Evolutionary conservation across 2,113 vertebrate genomes (phyloP).

Genomic region (Zosterops pallidus): DNA sequence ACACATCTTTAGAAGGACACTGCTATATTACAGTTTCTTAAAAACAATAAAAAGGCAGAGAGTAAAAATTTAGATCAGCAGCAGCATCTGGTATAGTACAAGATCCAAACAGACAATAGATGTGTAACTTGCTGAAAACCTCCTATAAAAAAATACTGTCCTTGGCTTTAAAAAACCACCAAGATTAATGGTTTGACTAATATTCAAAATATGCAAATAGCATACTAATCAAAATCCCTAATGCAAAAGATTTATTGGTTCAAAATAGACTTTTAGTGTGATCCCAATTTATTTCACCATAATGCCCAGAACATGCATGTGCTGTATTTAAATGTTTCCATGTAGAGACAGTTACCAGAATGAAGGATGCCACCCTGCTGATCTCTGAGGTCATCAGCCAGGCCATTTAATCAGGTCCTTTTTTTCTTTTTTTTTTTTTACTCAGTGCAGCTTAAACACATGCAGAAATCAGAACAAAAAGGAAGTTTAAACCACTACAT

Average conservation of each 20-base stretch:
- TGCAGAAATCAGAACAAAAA: not conserved
- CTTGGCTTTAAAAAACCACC: slow-evolving; percentile 43
- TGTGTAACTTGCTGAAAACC: slow-evolving; percentile 1
- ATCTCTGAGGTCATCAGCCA: not conserved
- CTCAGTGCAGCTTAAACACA: not conserved
- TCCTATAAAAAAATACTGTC: slow-evolving; percentile 59
- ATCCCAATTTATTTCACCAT: not conserved
- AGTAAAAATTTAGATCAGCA: slow-evolving; percentile 39
- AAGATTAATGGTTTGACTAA: not conserved
- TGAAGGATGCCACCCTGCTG: not conserved
- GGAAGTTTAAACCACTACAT: not conserved
- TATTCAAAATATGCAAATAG: not conserved
- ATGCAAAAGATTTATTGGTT: not conserved
- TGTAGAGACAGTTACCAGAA: not conserved
- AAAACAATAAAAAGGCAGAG: slow-evolving; percentile 46
- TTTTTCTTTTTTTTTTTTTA: not conserved
- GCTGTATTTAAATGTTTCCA: not conserved
- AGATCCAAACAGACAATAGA: slow-evolving; percentile 3
- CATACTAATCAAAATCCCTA: not conserved
- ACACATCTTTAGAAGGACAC: not conserved
- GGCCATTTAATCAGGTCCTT: not conserved
- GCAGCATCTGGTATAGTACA: slow-evolving; percentile 14
- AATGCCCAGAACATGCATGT: not conserved
- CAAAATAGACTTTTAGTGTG: not conserved
- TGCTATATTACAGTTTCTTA: slow-evolving; percentile 39